Evolutionary conservation across 2,797 vertebrate genomes (phyloP).

Genomic region (Darevskia nairensis): DNA sequence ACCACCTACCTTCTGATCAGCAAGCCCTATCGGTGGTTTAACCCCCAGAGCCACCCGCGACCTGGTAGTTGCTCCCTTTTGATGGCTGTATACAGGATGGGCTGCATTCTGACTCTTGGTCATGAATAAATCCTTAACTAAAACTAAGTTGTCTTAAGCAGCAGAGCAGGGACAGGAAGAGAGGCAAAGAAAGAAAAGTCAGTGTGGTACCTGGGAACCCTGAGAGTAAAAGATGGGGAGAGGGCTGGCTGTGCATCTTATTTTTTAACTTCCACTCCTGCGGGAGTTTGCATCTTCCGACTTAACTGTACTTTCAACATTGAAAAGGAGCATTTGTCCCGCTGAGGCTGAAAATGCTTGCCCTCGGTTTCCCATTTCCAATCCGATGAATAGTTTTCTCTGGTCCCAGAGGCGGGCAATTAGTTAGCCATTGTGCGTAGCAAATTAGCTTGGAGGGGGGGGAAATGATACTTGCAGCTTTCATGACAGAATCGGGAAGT

Average conservation of each 20-base stretch:
- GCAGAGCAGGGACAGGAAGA: neutral
- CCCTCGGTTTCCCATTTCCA: conserved; percentile 7
- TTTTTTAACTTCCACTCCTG: neutral
- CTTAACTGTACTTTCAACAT: conserved; percentile 1
- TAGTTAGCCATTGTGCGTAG: neutral
- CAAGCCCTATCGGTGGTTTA: no score
- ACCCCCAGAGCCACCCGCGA: no score
- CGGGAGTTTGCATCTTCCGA: neutral
- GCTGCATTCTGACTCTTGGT: no score
- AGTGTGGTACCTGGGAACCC: neutral
- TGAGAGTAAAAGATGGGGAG: neutral
- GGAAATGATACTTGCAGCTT: neutral
- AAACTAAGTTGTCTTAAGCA: neutral
- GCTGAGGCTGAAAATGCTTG: neutral
- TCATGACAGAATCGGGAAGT: neutral
- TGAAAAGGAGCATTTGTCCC: neutral
- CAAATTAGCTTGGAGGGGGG: neutral
- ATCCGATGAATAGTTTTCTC: conserved; percentile 7
- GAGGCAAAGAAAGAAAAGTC: neutral
- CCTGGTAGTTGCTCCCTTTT: neutral
- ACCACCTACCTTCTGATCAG: no score
- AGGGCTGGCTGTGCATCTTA: neutral
- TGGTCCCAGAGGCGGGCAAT: conserved; percentile 12
- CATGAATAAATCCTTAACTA: neutral
- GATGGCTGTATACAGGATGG: neutral